Conservation (phyloP, 2,888 invertebrate species). For the Perizoma affinitatum region DNA sequence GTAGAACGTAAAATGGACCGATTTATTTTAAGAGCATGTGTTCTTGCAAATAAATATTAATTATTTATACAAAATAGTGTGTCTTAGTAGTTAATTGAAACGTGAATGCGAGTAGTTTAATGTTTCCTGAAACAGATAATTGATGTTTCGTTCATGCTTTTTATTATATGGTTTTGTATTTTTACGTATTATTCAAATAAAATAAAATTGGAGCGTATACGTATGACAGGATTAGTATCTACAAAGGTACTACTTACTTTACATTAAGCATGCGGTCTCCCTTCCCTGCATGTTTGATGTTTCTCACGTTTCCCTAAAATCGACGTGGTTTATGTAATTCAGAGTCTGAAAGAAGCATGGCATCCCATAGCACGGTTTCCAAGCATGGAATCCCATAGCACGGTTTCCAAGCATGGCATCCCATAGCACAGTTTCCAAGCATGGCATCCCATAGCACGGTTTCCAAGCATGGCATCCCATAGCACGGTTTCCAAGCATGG, state of each 20-base stretch:
- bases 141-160: slow-evolving; percentile 1
- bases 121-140: neutral
- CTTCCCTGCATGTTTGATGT: slow-evolving; percentile 30
- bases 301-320: slow-evolving; percentile 29
- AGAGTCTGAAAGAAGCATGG: neutral
- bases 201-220: slow-evolving; percentile 41
- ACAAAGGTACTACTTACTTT: slow-evolving; percentile 21
- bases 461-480: no score
- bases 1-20: no score
- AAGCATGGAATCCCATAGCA: slow-evolving; percentile 29
- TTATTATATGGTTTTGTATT: no score
- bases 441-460: slow-evolving; percentile 3
- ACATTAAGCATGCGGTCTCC: slow-evolving; percentile 45
- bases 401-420: slow-evolving; percentile 30
- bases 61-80: no score
- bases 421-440: slow-evolving; percentile 28
- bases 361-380: slow-evolving; percentile 5
- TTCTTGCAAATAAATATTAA: no score
- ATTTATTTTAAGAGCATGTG: no score
- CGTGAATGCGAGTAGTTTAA: no score
- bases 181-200: neutral
- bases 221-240: slow-evolving; percentile 52
- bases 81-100: no score
- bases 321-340: slow-evolving; percentile 2
- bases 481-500: slow-evolving; percentile 15